Conservation (phyloP, 2,888 invertebrate genomes). For the Drosophila recens region DNA sequence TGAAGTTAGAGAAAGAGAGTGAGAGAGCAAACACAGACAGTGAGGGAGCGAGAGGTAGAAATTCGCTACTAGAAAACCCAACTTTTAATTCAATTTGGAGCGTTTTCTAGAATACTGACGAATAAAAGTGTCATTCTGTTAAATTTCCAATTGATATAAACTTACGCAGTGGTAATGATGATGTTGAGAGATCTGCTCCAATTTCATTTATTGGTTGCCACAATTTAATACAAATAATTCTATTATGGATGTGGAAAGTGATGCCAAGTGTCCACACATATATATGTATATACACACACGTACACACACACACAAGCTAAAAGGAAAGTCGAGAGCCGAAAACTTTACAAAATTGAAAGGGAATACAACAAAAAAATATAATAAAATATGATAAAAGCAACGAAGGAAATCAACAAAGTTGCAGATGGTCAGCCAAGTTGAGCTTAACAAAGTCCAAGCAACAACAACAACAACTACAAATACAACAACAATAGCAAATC, state of each 20-base stretch:
- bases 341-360: constrained; percentile 60
- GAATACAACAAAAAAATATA: constrained; percentile 39
- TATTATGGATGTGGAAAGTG: constrained; percentile 55
- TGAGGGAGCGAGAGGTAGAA: not conserved
- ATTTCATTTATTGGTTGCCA: constrained; percentile 71
- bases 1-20: not conserved
- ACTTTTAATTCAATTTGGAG: constrained; percentile 74
- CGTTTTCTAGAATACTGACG: constrained; percentile 37
- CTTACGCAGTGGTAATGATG: constrained; percentile 43
- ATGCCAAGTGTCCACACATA: constrained; percentile 53
- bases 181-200: constrained; percentile 50
- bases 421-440: constrained; percentile 61
- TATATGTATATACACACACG: not conserved
- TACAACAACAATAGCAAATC: constrained; percentile 43
- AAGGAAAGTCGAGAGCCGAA: constrained; percentile 31
- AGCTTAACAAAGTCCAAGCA: constrained; percentile 37
- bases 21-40: not conserved
- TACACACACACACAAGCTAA: not conserved
- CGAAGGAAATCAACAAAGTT: constrained; percentile 66
- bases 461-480: constrained; percentile 27
- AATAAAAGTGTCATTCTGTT: constrained; percentile 63
- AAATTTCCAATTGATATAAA: constrained; percentile 69
- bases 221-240: constrained; percentile 80
- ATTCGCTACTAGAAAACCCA: constrained; percentile 33
- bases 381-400: constrained; percentile 39